Conservation (phyloP, 1,140 invertebrate genomes). For the Ylistrum balloti region DNA sequence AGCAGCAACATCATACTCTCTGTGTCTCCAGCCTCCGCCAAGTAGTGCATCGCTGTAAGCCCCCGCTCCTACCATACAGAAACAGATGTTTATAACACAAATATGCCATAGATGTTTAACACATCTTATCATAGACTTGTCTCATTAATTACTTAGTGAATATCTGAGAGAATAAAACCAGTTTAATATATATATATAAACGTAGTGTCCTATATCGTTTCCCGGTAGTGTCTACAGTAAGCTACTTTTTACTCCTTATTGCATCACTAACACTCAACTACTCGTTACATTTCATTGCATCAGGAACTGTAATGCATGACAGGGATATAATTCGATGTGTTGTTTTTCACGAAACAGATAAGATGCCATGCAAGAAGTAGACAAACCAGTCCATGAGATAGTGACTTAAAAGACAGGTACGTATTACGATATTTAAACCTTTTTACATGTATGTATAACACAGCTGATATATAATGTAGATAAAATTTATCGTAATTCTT, state of each 20-base stretch:
- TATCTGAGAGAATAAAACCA: no score
- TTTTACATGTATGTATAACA: no score
- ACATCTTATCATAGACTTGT: neutral
- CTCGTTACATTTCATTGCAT: neutral
- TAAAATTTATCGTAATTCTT: no score
- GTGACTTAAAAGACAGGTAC: neutral
- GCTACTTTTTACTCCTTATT: no score
- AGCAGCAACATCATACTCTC: slow-evolving; percentile 62
- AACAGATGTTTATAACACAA: neutral
- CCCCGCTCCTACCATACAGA: slow-evolving; percentile 20
- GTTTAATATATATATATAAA: no score
- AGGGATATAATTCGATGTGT: neutral
- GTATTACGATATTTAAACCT: neutral
- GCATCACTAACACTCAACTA: no score
- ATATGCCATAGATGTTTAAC: neutral
- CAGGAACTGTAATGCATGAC: neutral
- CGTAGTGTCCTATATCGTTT: no score
- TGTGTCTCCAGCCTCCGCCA: slow-evolving; percentile 57
- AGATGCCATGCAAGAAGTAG: neutral
- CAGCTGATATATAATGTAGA: no score
- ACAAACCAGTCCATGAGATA: neutral
- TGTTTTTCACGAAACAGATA: neutral
- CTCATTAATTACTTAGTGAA: neutral
- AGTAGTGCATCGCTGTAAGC: slow-evolving; percentile 61
- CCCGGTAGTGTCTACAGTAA: no score